Percentiles rank a stretch among this genome's conserved stretches.
Evolutionary conservation across 92 coral and sea anemone species (phyloP).

Genomic region (Epizoanthus stellaris): DNA sequence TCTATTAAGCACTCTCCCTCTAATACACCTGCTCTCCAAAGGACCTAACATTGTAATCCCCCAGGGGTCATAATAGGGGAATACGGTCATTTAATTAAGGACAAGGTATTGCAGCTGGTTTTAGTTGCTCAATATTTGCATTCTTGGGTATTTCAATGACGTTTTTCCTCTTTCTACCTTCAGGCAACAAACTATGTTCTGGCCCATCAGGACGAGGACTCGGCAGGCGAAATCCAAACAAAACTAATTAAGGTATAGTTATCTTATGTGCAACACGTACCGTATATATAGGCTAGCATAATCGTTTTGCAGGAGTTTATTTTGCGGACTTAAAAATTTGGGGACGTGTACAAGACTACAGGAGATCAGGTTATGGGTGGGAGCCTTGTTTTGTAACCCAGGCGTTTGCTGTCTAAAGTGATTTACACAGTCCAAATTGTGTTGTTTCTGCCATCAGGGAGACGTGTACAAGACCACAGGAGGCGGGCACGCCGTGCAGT

Average conservation of each 20-base stretch:
- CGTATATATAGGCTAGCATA: background rate
- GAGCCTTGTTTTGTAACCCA: too few species aligned
- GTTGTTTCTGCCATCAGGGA: constrained; percentile 63
- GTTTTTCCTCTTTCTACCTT: constrained; percentile 10
- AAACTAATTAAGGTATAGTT: constrained; percentile 84
- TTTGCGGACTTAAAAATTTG: too few species aligned
- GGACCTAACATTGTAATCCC: too few species aligned
- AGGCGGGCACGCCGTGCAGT: constrained; percentile 93
- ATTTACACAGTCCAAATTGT: background rate
- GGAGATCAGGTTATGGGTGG: too few species aligned
- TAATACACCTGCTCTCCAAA: too few species aligned
- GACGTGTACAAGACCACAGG: constrained; percentile 91
- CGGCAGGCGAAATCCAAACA: constrained; percentile 96
- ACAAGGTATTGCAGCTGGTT: background rate
- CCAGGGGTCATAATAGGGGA: too few species aligned
- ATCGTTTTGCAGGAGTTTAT: too few species aligned
- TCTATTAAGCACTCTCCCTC: too few species aligned
- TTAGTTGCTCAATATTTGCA: background rate
- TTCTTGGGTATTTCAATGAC: background rate
- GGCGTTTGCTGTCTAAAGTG: background rate
- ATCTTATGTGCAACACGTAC: background rate
- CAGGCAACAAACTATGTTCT: constrained; percentile 94
- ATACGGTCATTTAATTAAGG: background rate
- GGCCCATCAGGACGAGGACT: constrained; percentile 94
- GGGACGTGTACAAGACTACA: too few species aligned